A percentile compares a stretch with the other conserved stretches of the same genome.
Evolutionary conservation across 2,797 vertebrate genomes (phyloP).

Genomic region (Brachyrhaphis roseni): DNA sequence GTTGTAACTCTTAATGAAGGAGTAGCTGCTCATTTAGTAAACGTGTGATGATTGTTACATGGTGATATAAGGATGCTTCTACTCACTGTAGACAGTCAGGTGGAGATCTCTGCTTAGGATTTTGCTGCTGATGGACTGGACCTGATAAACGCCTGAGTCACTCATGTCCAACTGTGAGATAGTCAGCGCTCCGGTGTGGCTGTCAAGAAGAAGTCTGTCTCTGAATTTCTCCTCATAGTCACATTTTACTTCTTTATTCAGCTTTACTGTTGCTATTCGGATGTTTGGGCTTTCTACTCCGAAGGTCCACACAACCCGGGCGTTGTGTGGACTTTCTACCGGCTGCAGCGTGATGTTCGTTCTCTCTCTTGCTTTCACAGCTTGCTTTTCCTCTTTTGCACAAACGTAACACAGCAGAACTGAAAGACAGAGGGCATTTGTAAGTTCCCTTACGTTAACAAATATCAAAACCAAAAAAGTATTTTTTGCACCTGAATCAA

Average conservation of each 20-base stretch:
- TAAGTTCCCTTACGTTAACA: neutral
- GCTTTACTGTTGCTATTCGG: neutral
- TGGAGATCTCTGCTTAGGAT: neutral
- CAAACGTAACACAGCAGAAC: neutral
- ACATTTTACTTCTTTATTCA: neutral
- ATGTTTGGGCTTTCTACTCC: neutral
- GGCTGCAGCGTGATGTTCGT: neutral
- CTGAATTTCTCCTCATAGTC: neutral
- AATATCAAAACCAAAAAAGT: neutral
- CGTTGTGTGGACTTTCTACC: neutral
- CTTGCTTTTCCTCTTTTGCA: neutral
- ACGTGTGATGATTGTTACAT: neutral
- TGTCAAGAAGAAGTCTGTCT: neutral
- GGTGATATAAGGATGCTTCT: neutral
- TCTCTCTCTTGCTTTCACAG: neutral
- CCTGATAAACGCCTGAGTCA: neutral
- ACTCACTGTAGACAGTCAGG: conserved; percentile 2
- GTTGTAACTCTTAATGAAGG: neutral
- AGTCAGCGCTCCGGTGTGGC: neutral
- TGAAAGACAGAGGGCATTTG: neutral
- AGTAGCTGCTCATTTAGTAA: neutral
- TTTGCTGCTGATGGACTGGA: neutral
- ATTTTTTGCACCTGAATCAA: neutral
- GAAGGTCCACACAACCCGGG: neutral
- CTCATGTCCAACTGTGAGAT: neutral